phyloP scores from a whole-genome alignment of 1,140 invertebrate genomes.

The Drosophila persimilis region DNA sequence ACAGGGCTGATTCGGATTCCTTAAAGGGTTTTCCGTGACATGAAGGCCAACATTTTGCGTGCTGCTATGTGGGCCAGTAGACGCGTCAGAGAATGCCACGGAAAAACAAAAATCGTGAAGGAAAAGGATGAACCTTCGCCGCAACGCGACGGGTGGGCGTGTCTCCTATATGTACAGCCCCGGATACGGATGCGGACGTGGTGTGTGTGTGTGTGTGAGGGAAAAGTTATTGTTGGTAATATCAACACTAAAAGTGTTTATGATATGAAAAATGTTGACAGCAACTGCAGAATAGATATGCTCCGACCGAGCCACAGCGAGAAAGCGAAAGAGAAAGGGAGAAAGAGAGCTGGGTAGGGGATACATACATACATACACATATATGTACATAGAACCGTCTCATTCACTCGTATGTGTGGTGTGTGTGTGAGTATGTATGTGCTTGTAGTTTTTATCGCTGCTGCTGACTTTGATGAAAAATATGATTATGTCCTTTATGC shows the following conservation, averaged over 20 bases:
- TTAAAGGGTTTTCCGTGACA: conserved; percentile 24
- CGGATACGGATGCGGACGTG: conserved; percentile 3
- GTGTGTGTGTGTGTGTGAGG: conserved; percentile 22
- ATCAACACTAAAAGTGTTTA: conserved; percentile 81
- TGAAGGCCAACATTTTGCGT: conserved; percentile 12
- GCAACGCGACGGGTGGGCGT: conserved; percentile 51
- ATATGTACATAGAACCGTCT: background rate
- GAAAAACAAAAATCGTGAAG: conserved; percentile 29
- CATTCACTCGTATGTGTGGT: conserved; percentile 14
- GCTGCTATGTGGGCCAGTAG: background rate
- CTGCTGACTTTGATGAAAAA: conserved; percentile 81
- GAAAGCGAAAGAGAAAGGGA: background rate
- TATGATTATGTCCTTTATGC: conserved; percentile 82
- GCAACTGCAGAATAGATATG: conserved; percentile 77
- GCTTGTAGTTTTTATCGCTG: conserved; percentile 77
- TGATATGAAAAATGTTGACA: conserved; percentile 82
- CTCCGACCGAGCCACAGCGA: conserved; percentile 20
- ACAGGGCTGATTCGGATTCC: background rate
- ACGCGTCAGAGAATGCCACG: conserved; percentile 22
- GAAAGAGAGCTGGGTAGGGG: conserved; percentile 14
- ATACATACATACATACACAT: too few relatives aligned
- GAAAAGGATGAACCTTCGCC: conserved; percentile 40
- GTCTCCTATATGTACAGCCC: conserved; percentile 26
- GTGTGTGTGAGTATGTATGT: conserved; percentile 30
- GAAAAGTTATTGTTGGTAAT: conserved; percentile 81